These are phyloP conservation scores for Malurus melanocephalus DNA, from an alignment of 2,113 vertebrate species.

Conservation along the genomic window DNA sequence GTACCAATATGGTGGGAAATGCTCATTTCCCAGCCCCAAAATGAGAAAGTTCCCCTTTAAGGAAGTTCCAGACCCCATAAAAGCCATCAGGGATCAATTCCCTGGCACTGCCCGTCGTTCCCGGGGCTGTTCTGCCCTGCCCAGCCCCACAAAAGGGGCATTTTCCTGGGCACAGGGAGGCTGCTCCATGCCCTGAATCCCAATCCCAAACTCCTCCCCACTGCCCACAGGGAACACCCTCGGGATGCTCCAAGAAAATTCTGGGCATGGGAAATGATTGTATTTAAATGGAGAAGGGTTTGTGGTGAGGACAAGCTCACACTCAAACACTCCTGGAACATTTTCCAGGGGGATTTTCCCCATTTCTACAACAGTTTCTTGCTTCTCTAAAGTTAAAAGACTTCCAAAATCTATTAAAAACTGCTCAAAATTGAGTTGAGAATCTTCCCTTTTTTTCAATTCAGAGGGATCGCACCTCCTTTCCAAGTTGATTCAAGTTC, in stretches of 20 bases:
- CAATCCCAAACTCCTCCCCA: too few species aligned
- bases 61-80: too few species aligned
- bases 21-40: too few species aligned
- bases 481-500: not conserved
- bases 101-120: not conserved
- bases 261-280: not conserved
- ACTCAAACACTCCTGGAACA: accelerated
- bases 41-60: too few species aligned
- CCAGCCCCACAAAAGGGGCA: not conserved
- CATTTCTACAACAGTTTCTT: not conserved
- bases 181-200: not conserved
- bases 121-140: accelerated
- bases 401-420: not conserved
- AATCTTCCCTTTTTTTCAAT: not conserved
- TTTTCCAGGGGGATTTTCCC: not conserved
- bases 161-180: not conserved
- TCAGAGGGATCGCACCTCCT: not conserved
- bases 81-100: too few species aligned
- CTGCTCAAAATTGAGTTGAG: accelerated
- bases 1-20: too few species aligned
- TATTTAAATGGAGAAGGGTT: accelerated
- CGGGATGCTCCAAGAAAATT: not conserved
- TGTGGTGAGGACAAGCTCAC: not conserved
- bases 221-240: not conserved
- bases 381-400: not conserved